These are phyloP conservation scores for Loris lydekkerianus DNA, from an alignment of 2,797 vertebrate genomes.

Conservation along the genomic window DNA sequence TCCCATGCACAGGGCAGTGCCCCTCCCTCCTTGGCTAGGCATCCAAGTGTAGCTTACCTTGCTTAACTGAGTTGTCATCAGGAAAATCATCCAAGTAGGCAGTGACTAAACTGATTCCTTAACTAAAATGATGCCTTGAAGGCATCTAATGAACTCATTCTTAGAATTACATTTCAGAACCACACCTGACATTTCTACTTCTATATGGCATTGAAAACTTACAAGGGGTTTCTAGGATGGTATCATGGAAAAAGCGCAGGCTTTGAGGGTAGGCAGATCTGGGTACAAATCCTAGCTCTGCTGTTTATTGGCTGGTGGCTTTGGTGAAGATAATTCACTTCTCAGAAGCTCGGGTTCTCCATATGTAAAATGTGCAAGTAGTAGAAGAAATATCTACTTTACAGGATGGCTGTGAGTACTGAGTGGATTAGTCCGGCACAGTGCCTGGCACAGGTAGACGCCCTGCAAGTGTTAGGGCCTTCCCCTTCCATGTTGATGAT, in stretches of 20 bases:
- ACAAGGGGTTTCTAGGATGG: background rate
- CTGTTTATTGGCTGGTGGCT: background rate
- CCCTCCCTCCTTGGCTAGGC: background rate
- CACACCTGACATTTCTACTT: background rate
- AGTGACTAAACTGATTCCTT: background rate
- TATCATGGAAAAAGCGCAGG: background rate
- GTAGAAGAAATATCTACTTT: background rate
- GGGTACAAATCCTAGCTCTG: background rate
- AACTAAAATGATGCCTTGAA: background rate
- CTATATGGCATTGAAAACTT: background rate
- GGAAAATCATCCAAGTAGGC: background rate
- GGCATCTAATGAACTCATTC: background rate
- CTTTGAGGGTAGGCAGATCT: background rate
- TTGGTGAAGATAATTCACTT: background rate
- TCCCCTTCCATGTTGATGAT: background rate
- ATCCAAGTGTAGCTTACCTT: background rate
- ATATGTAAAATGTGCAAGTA: background rate
- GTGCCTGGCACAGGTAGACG: no score
- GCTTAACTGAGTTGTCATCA: background rate
- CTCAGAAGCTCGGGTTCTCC: background rate
- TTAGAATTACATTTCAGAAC: background rate
- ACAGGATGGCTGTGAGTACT: background rate
- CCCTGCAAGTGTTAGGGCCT: background rate
- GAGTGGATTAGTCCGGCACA: background rate
- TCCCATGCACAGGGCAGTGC: background rate